Evolutionary conservation across 2,888 invertebrate genomes (phyloP), one percentile per base, ranked within the genome.

Genomic region (Drosophila monieri): DNA sequence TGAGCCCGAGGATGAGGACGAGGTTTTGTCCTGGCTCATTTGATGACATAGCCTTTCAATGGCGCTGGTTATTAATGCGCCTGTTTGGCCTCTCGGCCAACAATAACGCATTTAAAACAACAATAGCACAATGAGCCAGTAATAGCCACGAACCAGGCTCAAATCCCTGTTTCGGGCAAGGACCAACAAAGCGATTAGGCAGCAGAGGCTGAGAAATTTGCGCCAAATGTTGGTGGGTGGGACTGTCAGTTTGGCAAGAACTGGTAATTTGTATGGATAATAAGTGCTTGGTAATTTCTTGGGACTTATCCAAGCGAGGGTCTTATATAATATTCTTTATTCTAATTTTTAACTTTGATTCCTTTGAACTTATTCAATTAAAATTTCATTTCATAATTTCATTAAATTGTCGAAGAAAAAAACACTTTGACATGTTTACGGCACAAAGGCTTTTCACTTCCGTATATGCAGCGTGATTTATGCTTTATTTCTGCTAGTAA

Each of bases 21-120:
- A 35, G 39, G 59, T 8, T 59, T 71, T 67, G 57, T 79, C 77
- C 73, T 76, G 84, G 66, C 64, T 80, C 84, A 88, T 88, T 88
- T 85, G 77, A 78, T 88, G 86, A 79, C 74, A 76, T 70, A 74
- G 80, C 65, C 85, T 68, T 81, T 85, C 80, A 83, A 79, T 85
- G 85, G 68, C 65, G 69, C 69, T 85, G 75, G 83, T 85, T 85
- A 88, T 87, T 88, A 85, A 88, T 88, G 80, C 78, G 72, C 66
- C 75, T 78, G 79, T 74, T 77, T 81, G 85, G 74, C 69, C 69
- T 43, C 74, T 59, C 57, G 56, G 79, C 66, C 58, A 67, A 85
- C 85, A 83, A 83, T 85, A 83, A 77, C 86, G 80, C 80, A 79
- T 88, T 88, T 85, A 79, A 88, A 80, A 84, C 64, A 77, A 66